These are phyloP conservation scores for Rhagologus leucostigma DNA, from an alignment of 2,113 vertebrate genomes.

Conservation along the genomic window DNA sequence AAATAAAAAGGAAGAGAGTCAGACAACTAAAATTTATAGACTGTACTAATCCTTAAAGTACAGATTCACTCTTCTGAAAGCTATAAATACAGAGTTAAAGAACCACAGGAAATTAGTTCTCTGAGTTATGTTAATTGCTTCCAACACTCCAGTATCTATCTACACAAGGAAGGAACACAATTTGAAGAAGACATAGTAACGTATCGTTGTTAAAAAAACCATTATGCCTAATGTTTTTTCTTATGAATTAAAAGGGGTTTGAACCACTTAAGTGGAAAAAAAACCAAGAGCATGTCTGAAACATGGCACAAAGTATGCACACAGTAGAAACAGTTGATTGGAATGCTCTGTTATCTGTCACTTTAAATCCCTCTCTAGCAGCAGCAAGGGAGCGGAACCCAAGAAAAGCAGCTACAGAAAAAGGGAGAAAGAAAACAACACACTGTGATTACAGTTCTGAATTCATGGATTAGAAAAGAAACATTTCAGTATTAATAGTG, in stretches of 20 bases:
- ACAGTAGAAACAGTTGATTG: constrained; percentile 20
- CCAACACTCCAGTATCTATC: constrained; percentile 32
- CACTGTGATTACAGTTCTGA: background rate
- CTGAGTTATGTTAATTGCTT: constrained; percentile 66
- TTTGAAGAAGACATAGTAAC: constrained; percentile 41
- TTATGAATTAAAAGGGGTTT: background rate
- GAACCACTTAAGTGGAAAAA: background rate
- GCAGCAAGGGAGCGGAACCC: background rate
- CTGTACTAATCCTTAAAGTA: background rate
- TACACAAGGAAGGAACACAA: constrained; percentile 9
- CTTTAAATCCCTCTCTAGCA: constrained; percentile 14
- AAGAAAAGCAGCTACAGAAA: background rate
- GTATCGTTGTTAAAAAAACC: background rate
- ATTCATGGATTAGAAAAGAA: background rate
- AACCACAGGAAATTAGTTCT: constrained; percentile 55
- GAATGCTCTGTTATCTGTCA: constrained; percentile 8
- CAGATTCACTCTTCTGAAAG: constrained; percentile 41
- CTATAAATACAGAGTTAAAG: constrained; percentile 45
- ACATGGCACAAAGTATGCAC: background rate
- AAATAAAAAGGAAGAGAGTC: background rate
- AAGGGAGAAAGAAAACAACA: background rate
- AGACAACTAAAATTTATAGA: constrained; percentile 40
- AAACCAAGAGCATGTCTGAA: background rate
- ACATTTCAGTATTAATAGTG: background rate
- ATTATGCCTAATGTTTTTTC: background rate